Evolutionary conservation across 2,888 invertebrate species (phyloP).

Genomic region (Torymus tubicola): DNA sequence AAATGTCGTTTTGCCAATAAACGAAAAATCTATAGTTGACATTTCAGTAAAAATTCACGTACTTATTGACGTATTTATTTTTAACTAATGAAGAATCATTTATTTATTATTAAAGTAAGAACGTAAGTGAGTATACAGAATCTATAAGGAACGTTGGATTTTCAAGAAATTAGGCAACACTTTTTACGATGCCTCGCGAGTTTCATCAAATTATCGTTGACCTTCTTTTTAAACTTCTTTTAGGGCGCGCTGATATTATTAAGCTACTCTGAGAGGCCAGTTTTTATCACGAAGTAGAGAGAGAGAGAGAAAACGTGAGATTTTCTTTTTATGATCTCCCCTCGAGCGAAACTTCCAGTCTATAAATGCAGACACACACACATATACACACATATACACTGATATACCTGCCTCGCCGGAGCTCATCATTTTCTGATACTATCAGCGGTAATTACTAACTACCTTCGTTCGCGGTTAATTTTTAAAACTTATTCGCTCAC

Average conservation of each 20-base stretch:
- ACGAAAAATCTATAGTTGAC: too few species aligned
- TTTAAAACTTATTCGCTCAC: constrained; percentile 12
- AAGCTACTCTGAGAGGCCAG: constrained; percentile 22
- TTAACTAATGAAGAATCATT: too few species aligned
- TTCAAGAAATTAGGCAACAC: constrained; percentile 13
- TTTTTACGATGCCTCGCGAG: constrained; percentile 34
- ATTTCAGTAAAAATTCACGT: too few species aligned
- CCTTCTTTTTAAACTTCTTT: constrained; percentile 39
- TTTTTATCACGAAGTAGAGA: constrained; percentile 35
- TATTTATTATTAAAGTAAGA: too few species aligned
- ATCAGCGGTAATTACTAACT: constrained; percentile 38
- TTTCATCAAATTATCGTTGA: constrained; percentile 50
- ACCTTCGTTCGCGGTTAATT: not conserved
- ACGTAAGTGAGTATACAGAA: too few species aligned
- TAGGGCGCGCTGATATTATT: constrained; percentile 32
- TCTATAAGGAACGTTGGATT: not conserved
- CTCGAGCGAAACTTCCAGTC: constrained; percentile 29
- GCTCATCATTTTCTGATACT: constrained; percentile 50
- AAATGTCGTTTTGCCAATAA: too few species aligned
- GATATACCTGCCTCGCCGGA: too few species aligned
- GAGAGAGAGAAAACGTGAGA: not conserved
- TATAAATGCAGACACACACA: constrained; percentile 19
- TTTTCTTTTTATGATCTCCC: constrained; percentile 48
- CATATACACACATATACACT: not conserved
- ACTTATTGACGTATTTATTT: too few species aligned